Base-by-base conservation (phyloP, 2,113 vertebrate genomes). In the Microtus richardsoni region DNA sequence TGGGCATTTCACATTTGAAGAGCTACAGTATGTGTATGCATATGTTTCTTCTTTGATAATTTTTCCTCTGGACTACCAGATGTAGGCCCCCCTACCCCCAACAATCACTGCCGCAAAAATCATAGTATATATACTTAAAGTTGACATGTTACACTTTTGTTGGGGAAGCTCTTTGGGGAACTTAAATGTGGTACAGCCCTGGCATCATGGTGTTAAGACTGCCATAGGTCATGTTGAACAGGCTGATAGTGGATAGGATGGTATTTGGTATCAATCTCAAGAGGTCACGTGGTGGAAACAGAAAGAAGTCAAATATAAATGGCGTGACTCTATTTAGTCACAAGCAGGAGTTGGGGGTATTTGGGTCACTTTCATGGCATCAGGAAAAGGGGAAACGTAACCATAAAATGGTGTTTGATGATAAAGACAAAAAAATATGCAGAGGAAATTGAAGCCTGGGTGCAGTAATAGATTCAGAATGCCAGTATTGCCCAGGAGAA, bases 351-450 rank as follows among this genome's bases (percentile, higher is more conserved):
- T 7, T 44, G 78, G 71, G 58, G 79, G 74, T 52, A 73, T 94
- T 87, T 73, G 78, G 36, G 33, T 58, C 58, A 85, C 21, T 30
- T 87, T 82, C 41, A 74, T 60, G 44, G n/a, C 52, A 36, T 79
- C 39, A 91, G 14, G 36, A 88, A 71, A 92, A 91, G 1, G 5
- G 33, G 36, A 47, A 88, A 70, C 62, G 7, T 77, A 80, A 79
- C 64, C 54, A 49, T 93, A 89, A 92, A 78, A 88, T 36, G 19
- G 17, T 79, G 13, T 30, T 94, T 90, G 89, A 94, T 54, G 44
- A 88, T 66, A 78, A 92, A 92, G 44, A 89, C 54, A 70, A 70
- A 88, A 49, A 94, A 44, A 60, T 60, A 39, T 78, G 49, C 5
- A 39, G 33, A 21, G 14, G 39, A 36, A 64, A 89, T 26, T 82